Conservation (phyloP, 2,113 vertebrate species). For the Notarius lentiginosus region DNA sequence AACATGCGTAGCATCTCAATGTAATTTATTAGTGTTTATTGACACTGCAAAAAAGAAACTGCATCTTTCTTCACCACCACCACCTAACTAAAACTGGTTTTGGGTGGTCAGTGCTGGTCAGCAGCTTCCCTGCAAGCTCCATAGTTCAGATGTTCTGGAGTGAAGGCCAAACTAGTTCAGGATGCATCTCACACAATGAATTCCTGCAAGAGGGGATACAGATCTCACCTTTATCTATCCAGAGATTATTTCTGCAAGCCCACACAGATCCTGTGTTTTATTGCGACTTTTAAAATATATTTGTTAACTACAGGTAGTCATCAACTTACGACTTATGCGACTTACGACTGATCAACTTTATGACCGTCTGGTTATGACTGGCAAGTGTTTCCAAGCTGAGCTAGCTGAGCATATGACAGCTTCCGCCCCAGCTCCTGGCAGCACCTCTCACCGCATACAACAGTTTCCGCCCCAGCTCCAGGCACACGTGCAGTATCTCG, state of each 20-base stretch:
- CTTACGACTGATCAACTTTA: too few relatives aligned
- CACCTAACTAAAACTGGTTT: conserved; percentile 1
- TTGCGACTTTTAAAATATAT: background rate
- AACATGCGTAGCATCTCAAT: background rate
- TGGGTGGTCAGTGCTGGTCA: conserved; percentile 47
- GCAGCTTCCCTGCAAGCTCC: conserved; percentile 10
- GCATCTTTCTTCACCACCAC: too few relatives aligned
- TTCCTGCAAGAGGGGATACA: conserved; percentile 1
- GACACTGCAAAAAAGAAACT: background rate
- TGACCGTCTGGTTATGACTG: too few relatives aligned
- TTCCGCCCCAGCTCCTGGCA: too few relatives aligned
- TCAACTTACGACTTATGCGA: too few relatives aligned
- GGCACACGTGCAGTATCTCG: too few relatives aligned
- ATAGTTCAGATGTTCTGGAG: conserved; percentile 36
- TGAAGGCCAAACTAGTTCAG: conserved; percentile 24
- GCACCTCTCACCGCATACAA: too few relatives aligned
- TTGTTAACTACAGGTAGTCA: too few relatives aligned
- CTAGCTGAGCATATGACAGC: too few relatives aligned
- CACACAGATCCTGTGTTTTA: background rate
- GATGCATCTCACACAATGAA: conserved; percentile 14
- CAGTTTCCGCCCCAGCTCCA: too few relatives aligned
- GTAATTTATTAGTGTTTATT: background rate
- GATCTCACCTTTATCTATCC: background rate
- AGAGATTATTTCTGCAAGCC: background rate
- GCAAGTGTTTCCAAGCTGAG: too few relatives aligned